Evolutionary conservation across 1,140 invertebrate species (phyloP).

Genomic region (Macrosteles quadrilineatus): DNA sequence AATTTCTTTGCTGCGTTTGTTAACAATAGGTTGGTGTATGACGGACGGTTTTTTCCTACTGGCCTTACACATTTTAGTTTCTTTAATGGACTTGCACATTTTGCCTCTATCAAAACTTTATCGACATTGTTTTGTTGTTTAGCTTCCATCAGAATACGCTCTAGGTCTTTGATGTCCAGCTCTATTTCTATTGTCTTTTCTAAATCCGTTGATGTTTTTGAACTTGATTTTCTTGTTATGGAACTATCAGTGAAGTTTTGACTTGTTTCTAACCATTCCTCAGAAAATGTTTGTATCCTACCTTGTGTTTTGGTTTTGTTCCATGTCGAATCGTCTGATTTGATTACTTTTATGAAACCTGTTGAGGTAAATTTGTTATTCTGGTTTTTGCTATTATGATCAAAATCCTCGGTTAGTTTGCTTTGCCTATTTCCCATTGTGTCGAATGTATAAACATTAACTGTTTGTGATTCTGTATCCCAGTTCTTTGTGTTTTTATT

Average conservation of each 20-base stretch:
- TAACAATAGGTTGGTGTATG: conserved; percentile 7
- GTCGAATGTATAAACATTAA: neutral
- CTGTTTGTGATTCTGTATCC: conserved; percentile 3
- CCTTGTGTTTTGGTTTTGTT: too few species aligned
- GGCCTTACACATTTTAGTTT: neutral
- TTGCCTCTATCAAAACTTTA: neutral
- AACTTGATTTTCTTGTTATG: neutral
- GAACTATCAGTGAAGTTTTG: neutral
- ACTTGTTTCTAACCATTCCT: neutral
- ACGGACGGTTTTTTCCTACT: conserved; percentile 1
- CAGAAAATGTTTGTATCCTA: neutral
- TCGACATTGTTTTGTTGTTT: neutral
- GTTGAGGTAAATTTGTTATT: neutral
- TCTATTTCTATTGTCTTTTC: conserved; percentile 14
- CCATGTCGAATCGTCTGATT: conserved; percentile 11
- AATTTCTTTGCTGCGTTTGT: neutral
- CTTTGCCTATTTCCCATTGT: too few species aligned
- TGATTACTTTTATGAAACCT: conserved; percentile 12
- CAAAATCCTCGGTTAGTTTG: too few species aligned
- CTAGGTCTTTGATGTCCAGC: conserved; percentile 8
- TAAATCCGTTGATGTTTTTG: neutral
- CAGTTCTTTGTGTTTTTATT: neutral
- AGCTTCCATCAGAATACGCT: conserved; percentile 10
- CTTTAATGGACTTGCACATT: neutral
- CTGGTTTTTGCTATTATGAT: too few species aligned